phyloP scores from a whole-genome alignment of 2,797 vertebrate genomes.

The Denticeps clupeoides region DNA sequence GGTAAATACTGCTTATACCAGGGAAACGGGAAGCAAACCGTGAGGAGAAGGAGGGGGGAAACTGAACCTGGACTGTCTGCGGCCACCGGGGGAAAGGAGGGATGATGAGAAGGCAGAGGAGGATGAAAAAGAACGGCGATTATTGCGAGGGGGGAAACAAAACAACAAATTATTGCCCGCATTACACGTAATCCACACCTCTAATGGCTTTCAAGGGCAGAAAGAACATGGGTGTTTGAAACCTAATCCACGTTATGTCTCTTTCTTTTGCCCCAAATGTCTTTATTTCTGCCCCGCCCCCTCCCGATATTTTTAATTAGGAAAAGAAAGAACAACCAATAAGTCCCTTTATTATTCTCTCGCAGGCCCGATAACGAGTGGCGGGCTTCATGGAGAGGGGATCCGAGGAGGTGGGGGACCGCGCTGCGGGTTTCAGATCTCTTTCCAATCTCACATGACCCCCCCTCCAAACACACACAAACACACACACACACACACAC shows the following conservation, averaged over 20 bases:
- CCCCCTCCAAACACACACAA: background rate
- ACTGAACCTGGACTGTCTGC: slow-evolving; percentile 17
- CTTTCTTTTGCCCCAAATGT: background rate
- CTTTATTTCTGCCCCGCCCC: background rate
- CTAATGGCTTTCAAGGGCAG: slow-evolving; percentile 28
- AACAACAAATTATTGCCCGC: slow-evolving; percentile 27
- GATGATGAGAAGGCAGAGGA: background rate
- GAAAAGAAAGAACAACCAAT: slow-evolving; percentile 43
- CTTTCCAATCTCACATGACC: slow-evolving; percentile 9
- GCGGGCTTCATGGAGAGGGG: slow-evolving; percentile 30
- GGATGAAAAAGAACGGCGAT: background rate
- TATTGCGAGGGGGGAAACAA: background rate
- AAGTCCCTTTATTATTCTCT: slow-evolving; percentile 49
- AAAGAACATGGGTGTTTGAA: slow-evolving; percentile 47
- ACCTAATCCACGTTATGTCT: slow-evolving; percentile 45
- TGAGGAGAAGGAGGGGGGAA: slow-evolving; percentile 6
- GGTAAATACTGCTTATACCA: slow-evolving; percentile 74
- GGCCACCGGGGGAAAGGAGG: slow-evolving; percentile 7
- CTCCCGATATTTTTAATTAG: slow-evolving; percentile 55
- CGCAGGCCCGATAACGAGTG: slow-evolving; percentile 42
- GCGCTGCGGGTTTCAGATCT: slow-evolving; percentile 19
- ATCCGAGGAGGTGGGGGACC: slow-evolving; percentile 12
- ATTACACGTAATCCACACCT: slow-evolving; percentile 36
- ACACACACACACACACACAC: too few relatives aligned
- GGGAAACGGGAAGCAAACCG: slow-evolving; percentile 55